Evolutionary conservation across 2,797 vertebrate species (phyloP).

Genomic region (Gymnocypris eckloni): DNA sequence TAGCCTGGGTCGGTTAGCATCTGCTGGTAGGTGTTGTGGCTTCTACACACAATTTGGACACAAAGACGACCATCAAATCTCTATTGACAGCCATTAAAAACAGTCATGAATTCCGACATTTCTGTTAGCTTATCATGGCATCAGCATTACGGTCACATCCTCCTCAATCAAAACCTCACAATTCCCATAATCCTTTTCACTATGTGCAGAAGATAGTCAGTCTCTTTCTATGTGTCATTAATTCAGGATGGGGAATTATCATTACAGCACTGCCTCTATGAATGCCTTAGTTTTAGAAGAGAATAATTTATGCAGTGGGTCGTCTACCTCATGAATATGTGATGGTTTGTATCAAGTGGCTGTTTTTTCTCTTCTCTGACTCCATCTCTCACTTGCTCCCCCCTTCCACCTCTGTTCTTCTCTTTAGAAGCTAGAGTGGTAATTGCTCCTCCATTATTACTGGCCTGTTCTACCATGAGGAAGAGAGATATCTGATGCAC

Average conservation of each 20-base stretch:
- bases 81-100: background rate
- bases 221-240: conserved; percentile 61
- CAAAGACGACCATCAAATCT: background rate
- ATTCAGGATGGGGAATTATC: conserved; percentile 65
- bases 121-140: background rate
- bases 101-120: background rate
- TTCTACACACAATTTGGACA: background rate
- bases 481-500: conserved; percentile 56
- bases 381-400: conserved; percentile 33
- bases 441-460: conserved; percentile 65
- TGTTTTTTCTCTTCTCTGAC: conserved; percentile 34
- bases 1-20: background rate
- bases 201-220: conserved; percentile 41
- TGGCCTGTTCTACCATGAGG: conserved; percentile 46
- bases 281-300: conserved; percentile 63
- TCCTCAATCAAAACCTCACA: conserved; percentile 18
- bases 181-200: conserved; percentile 44
- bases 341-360: conserved; percentile 62
- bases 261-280: conserved; percentile 61
- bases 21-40: background rate
- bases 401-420: conserved; percentile 52
- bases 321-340: conserved; percentile 69
- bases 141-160: background rate
- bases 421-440: conserved; percentile 58
- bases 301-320: conserved; percentile 69